A percentile compares a stretch with the other conserved stretches of the same genome.
Evolutionary conservation across 2,113 vertebrate species (phyloP).

Genomic region (Candoia aspera): DNA sequence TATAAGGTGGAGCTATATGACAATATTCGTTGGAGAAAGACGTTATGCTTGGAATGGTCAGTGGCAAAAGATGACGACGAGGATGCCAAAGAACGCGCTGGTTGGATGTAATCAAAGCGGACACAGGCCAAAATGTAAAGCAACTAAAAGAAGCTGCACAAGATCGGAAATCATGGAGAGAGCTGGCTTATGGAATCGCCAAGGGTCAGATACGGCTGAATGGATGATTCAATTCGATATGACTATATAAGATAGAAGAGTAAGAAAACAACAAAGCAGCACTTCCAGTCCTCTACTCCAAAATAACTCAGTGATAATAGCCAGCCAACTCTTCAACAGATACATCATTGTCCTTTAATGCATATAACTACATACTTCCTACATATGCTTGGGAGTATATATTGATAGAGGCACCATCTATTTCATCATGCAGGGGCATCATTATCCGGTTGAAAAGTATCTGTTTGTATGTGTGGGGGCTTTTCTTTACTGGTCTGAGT

Average conservation of each 20-base stretch:
- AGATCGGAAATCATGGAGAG: too few species aligned
- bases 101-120: too few species aligned
- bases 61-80: too few species aligned
- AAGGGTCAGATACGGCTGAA: too few species aligned
- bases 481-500: not conserved
- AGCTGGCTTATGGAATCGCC: too few species aligned
- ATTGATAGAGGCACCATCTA: not conserved
- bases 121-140: too few species aligned
- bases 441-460: not conserved
- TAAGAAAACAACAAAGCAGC: not conserved
- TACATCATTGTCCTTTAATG: not conserved
- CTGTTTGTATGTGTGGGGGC: not conserved
- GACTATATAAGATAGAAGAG: not conserved
- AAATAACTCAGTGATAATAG: not conserved
- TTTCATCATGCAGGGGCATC: not conserved
- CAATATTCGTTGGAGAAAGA: too few species aligned
- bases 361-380: not conserved
- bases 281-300: not conserved
- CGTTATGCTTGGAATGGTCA: too few species aligned
- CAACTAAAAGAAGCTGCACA: too few species aligned
- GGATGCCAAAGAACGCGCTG: too few species aligned
- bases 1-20: not conserved
- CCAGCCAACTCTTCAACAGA: not conserved
- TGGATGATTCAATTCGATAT: too few species aligned
- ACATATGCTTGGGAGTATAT: not conserved